Evolutionary conservation across 2,888 invertebrate genomes (phyloP), one percentile per base, ranked within the genome.

Genomic region (Tipula vernalis): DNA sequence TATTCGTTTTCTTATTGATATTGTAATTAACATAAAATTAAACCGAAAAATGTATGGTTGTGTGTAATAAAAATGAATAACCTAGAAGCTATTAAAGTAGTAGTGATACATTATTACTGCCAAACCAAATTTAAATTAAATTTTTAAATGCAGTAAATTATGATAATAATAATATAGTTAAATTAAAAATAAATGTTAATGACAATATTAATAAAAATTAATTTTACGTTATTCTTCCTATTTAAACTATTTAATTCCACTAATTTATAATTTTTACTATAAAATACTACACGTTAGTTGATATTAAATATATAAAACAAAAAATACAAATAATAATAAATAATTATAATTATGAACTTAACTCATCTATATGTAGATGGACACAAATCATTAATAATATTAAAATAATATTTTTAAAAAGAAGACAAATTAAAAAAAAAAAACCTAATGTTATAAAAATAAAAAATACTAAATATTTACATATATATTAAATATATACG

Each of bases 301-400:
- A 84, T 71, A 71, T 10, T 71, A 71, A 71, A 71, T 71, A 71
- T 28, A 86, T 87, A 88, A 87, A 87, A 85, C 39, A 83, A 87
- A 85, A 42, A 85, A 85, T 15, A 39, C 41, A 44, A 85, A 85
- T 42, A 85, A 83, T 86, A 87, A 87, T 87, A 87, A 83, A 88
- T 86, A 84, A 86, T 85, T 47, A 87, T 36, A 84, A 87, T 51
- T 84, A 42, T 85, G 86, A 86, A 84, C 36, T 88, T 88, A 89
- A 89, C 89, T 89, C 89, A 89, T 89, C 89, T 89, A 89, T 89
- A 89, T 89, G 89, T 89, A 89, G 89, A 89, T 89, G 89, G 89
- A 88, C 87, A 88, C 13, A 86, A 36, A 57, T 83, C 39, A 71
- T 83, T 71, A 41, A 83, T 84, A 84, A 84, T 84, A 84, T 86